Conservation (phyloP, 2,113 vertebrate genomes). For the Pseudorectes ferrugineus region DNA sequence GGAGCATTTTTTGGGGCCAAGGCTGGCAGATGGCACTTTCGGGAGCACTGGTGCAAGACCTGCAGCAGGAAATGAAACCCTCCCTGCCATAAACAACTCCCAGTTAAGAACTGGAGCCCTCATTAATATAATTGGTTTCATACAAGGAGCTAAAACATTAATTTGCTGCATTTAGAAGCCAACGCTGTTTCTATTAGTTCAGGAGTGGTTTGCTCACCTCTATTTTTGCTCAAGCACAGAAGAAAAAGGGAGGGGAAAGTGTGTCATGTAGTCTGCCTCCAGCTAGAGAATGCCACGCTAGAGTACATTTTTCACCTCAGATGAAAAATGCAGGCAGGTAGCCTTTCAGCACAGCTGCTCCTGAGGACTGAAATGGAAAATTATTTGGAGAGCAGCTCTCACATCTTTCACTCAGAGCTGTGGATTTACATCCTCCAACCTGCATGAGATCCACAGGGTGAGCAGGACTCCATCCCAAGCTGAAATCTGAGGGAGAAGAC, state of each 20-base stretch:
- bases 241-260: neutral
- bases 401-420: neutral
- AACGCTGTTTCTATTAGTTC: neutral
- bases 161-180: neutral
- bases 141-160: neutral
- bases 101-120: neutral
- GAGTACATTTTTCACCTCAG: neutral
- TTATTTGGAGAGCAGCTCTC: neutral
- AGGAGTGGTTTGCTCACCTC: neutral
- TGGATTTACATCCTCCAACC: neutral
- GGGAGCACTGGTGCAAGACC: neutral
- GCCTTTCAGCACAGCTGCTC: slow-evolving; percentile 3
- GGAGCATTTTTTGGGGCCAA: neutral
- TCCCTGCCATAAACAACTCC: neutral
- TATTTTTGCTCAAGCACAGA: neutral
- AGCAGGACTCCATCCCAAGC: neutral
- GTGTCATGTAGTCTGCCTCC: neutral
- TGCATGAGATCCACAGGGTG: neutral
- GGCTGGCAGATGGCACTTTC: neutral
- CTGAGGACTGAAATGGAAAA: neutral
- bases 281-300: neutral
- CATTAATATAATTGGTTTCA: neutral
- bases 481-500: neutral
- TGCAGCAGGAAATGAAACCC: neutral
- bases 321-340: neutral